A percentile compares a stretch with the other conserved stretches of the same genome.
Evolutionary conservation across 1,140 invertebrate genomes (phyloP).

Genomic region (Himalopsyche phryganea): DNA sequence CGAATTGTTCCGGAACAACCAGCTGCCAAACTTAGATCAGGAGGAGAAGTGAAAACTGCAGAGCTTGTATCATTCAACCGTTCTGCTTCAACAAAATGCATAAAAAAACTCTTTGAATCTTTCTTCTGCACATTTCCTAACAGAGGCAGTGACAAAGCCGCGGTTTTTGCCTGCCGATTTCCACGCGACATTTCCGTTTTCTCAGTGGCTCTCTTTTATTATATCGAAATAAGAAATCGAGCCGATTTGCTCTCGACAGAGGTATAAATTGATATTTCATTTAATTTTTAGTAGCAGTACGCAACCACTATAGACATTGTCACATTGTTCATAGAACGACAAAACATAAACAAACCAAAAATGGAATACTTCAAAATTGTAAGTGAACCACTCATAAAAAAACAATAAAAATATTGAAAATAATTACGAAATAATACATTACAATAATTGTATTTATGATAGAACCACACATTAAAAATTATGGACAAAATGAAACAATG

Average conservation of each 20-base stretch:
- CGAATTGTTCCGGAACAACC: constrained; percentile 18
- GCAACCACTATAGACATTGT: background rate
- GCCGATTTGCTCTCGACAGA: background rate
- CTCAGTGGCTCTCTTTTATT: constrained; percentile 5
- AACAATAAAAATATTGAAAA: too few species aligned
- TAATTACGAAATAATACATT: background rate
- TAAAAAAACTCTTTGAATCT: constrained; percentile 10
- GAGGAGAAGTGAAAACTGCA: constrained; percentile 26
- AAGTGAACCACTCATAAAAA: constrained; percentile 1
- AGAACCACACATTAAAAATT: background rate
- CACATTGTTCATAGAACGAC: constrained; percentile 1
- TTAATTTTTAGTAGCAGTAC: constrained; percentile 17
- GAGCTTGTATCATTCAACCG: constrained; percentile 8
- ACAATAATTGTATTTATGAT: background rate
- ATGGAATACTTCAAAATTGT: constrained; percentile 32
- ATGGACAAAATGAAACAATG: too few species aligned
- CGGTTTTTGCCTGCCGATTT: constrained; percentile 9
- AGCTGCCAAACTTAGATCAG: background rate
- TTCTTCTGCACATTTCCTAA: constrained; percentile 15
- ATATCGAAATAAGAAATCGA: constrained; percentile 20
- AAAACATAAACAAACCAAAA: constrained; percentile 4
- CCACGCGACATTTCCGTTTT: constrained; percentile 24
- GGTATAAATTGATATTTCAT: constrained; percentile 29
- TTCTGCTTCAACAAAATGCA: background rate
- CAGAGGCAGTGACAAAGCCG: background rate